Conservation (phyloP, 2,888 invertebrate species). For the Fragum fragum region DNA sequence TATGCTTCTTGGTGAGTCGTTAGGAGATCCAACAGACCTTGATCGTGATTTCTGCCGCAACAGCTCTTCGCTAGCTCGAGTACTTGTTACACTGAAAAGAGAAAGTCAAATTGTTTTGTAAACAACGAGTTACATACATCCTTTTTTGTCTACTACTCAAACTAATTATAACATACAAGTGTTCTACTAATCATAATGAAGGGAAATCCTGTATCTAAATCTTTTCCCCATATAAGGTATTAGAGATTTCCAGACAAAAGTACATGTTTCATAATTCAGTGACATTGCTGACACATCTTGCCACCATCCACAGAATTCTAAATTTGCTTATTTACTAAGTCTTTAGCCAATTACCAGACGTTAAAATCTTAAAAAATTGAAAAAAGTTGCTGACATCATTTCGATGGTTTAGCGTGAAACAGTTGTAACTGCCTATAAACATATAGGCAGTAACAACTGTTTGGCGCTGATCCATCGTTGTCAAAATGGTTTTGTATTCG, state of each 20-base stretch:
- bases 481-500: no score
- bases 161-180: background rate
- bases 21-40: constrained; percentile 69
- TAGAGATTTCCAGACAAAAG: background rate
- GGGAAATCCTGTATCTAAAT: background rate
- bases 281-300: no score
- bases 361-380: no score
- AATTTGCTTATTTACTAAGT: no score
- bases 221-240: background rate
- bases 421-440: no score
- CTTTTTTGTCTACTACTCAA: background rate
- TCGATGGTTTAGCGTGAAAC: no score
- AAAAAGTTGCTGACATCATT: no score
- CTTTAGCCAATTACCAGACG: no score
- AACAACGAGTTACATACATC: background rate
- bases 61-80: constrained; percentile 74
- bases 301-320: no score
- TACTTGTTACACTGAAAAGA: constrained; percentile 78
- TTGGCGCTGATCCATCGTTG: no score
- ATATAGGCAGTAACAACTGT: no score
- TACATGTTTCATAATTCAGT: no score
- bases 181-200: background rate
- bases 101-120: constrained; percentile 29
- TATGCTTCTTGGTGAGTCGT: constrained; percentile 62
- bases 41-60: constrained; percentile 71